Evolutionary conservation across 2,113 vertebrate genomes (phyloP).

Genomic region (Cairina moschata): DNA sequence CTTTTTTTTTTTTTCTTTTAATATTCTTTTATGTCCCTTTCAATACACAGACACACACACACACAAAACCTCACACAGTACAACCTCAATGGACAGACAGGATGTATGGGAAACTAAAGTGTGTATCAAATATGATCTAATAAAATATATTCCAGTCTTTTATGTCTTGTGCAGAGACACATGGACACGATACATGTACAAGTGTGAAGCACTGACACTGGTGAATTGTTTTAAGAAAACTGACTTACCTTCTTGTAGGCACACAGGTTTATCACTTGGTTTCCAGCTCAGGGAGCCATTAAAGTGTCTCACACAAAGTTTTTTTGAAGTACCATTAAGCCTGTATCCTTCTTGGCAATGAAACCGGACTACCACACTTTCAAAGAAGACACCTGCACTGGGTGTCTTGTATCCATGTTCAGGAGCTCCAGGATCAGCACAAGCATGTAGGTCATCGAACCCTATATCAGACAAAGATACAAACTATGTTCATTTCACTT

Average conservation of each 20-base stretch:
- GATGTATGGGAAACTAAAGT: not conserved
- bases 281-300: constrained; percentile 86
- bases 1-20: not conserved
- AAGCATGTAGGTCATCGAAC: constrained; percentile 78
- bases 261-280: constrained; percentile 82
- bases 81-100: not conserved
- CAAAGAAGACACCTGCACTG: constrained; percentile 79
- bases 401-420: constrained; percentile 84
- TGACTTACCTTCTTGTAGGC: constrained; percentile 84
- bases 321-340: constrained; percentile 83
- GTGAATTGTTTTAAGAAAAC: not conserved
- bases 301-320: constrained; percentile 79
- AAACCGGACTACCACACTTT: constrained; percentile 81
- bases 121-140: not conserved
- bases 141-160: not conserved
- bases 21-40: not conserved
- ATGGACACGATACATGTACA: not conserved
- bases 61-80: not conserved
- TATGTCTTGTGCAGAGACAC: not conserved
- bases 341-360: constrained; percentile 85
- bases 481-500: not conserved
- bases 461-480: constrained; percentile 60
- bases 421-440: constrained; percentile 81
- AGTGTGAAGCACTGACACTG: not conserved
- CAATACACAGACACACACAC: not conserved